Conservation (phyloP, 2,888 invertebrate species). For the Chaetoderma sp. region DNA sequence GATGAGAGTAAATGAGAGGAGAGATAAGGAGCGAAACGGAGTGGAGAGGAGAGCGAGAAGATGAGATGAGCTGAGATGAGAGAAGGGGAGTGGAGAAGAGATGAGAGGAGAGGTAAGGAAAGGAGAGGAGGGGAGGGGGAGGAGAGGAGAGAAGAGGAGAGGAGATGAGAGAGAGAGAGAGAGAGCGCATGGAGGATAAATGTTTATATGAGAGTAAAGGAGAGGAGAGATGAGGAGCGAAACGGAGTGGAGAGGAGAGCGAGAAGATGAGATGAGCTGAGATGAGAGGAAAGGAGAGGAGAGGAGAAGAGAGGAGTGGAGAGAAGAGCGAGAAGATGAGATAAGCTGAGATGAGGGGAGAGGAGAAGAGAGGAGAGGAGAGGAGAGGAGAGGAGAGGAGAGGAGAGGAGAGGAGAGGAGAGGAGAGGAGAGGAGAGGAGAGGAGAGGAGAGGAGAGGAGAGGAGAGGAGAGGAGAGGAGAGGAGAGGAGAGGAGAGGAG, state of each 20-base stretch:
- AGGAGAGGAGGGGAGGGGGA: too few relatives aligned
- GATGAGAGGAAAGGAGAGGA: not conserved
- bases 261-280: not conserved
- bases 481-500: constrained; percentile 7
- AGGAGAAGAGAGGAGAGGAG: not conserved
- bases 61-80: too few relatives aligned
- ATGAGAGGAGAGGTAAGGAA: too few relatives aligned
- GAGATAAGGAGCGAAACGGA: too few relatives aligned
- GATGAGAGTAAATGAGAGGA: too few relatives aligned
- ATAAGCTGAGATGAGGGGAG: not conserved
- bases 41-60: too few relatives aligned
- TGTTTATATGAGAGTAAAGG: not conserved
- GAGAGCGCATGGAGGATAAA: not conserved
- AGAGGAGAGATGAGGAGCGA: not conserved
- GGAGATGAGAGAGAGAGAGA: constrained; percentile 11
- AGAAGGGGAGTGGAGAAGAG: too few relatives aligned
- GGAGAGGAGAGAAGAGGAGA: not conserved
- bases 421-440: not conserved
- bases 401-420: not conserved
- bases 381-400: not conserved
- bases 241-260: not conserved
- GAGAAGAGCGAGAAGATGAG: not conserved
- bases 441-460: constrained; percentile 4
- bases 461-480: not conserved
- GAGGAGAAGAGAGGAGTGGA: constrained; percentile 5